Evolutionary conservation across 2,888 invertebrate species (phyloP).

Genomic region (Cancer borealis): DNA sequence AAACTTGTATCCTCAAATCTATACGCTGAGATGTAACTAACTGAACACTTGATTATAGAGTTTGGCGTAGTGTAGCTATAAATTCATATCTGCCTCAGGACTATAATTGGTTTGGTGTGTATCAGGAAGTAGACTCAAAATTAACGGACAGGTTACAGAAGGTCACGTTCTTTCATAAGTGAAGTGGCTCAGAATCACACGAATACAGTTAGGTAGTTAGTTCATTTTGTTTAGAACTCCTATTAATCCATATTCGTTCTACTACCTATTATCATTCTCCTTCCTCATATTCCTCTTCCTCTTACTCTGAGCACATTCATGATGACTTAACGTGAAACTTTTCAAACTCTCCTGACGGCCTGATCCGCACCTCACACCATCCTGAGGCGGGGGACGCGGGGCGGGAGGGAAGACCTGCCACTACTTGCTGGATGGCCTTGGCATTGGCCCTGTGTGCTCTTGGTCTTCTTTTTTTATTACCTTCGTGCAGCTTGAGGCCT

Average conservation of each 20-base stretch:
- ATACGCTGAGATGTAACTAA: neutral
- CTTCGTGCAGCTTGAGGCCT: too few relatives aligned
- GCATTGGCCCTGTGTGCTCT: too few relatives aligned
- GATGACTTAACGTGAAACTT: neutral
- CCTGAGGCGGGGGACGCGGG: neutral
- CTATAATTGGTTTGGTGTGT: neutral
- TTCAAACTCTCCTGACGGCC: neutral
- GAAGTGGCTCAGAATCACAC: too few relatives aligned
- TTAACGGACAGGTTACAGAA: neutral
- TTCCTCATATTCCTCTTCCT: too few relatives aligned
- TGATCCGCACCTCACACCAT: neutral
- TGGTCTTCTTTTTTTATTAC: too few relatives aligned
- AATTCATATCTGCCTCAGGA: neutral
- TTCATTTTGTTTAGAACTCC: neutral
- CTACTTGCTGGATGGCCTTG: too few relatives aligned
- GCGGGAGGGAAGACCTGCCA: too few relatives aligned
- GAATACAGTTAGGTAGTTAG: neutral
- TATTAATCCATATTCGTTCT: neutral
- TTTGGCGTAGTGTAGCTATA: neutral
- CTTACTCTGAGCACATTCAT: too few relatives aligned
- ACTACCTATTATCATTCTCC: too few relatives aligned
- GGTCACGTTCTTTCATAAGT: neutral
- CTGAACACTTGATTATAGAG: neutral
- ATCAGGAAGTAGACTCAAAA: neutral
- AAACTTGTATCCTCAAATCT: too few relatives aligned